phyloP scores from a whole-genome alignment of 2,888 invertebrate genomes.

The Phengaris arion region DNA sequence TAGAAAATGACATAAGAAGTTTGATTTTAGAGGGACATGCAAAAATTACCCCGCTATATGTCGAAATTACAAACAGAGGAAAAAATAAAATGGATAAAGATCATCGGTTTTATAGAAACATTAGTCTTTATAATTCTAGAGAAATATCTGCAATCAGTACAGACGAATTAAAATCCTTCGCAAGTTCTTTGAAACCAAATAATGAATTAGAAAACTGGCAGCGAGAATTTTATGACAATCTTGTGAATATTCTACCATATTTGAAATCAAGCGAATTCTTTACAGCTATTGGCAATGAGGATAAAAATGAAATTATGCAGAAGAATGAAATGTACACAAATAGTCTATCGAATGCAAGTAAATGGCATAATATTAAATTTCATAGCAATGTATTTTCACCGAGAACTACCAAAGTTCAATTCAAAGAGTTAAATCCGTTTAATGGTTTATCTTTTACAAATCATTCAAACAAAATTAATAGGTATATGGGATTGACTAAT shows the following conservation, averaged over 20 bases:
- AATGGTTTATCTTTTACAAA: conserved; percentile 39
- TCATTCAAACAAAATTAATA: conserved; percentile 50
- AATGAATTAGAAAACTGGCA: conserved; percentile 23
- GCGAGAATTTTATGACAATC: conserved; percentile 45
- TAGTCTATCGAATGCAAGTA: conserved; percentile 55
- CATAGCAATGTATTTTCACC: conserved; percentile 63
- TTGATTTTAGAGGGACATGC: conserved; percentile 57
- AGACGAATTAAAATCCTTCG: conserved; percentile 25
- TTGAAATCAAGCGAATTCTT: conserved; percentile 60
- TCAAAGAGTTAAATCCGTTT: conserved; percentile 40
- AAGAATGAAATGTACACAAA: conserved; percentile 52
- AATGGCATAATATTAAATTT: conserved; percentile 68
- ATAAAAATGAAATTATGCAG: conserved; percentile 39
- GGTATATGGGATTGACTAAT: conserved; percentile 51
- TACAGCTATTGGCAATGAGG: conserved; percentile 42
- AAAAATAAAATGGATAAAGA: conserved; percentile 42
- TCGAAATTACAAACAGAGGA: conserved; percentile 60
- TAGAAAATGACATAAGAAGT: conserved; percentile 55
- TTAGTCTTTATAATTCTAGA: conserved; percentile 39
- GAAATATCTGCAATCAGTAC: conserved; percentile 40
- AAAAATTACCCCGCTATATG: conserved; percentile 50
- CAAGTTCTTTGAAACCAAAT: conserved; percentile 29
- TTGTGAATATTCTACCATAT: conserved; percentile 58
- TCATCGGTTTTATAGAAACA: conserved; percentile 52
- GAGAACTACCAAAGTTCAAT: conserved; percentile 50